Percentiles rank a stretch among this genome's conserved stretches.
These are phyloP conservation scores for Crossocerus cetratus DNA, from an alignment of 2,888 invertebrate genomes.

Conservation along the genomic window DNA sequence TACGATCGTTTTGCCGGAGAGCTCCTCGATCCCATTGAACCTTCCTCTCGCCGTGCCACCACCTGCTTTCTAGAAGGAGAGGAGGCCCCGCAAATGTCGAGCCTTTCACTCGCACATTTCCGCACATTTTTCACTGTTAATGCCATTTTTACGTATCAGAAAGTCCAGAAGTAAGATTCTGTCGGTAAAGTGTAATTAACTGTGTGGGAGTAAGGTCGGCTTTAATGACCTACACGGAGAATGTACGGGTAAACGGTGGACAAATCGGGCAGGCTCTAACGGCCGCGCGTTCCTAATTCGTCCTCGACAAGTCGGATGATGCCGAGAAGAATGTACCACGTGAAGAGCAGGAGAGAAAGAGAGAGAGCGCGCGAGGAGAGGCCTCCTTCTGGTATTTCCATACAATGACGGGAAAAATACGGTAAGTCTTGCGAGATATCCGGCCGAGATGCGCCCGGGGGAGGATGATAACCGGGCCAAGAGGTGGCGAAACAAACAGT, in stretches of 20 bases:
- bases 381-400: conserved; percentile 66
- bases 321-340: conserved; percentile 31
- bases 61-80: conserved; percentile 11
- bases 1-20: not conserved
- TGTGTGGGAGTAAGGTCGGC: too few species aligned
- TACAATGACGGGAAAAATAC: conserved; percentile 71
- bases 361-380: conserved; percentile 29
- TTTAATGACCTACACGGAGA: too few species aligned
- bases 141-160: not conserved
- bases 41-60: not conserved
- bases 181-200: too few species aligned
- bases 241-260: not conserved
- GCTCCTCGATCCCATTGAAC: not conserved
- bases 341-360: conserved; percentile 24
- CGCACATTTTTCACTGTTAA: conserved; percentile 28
- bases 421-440: conserved; percentile 71
- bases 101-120: conserved; percentile 66
- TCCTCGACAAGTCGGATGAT: conserved; percentile 30
- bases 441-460: conserved; percentile 62
- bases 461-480: conserved; percentile 62
- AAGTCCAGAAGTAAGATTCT: too few species aligned
- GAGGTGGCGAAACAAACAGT: conserved; percentile 56
- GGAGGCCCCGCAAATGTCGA: conserved; percentile 16
- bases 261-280: not conserved
- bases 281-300: conserved; percentile 20